A percentile compares a stretch with the other conserved stretches of the same genome.
phyloP scores from a whole-genome alignment of 2,888 invertebrate species.

The Xylota sylvarum region DNA sequence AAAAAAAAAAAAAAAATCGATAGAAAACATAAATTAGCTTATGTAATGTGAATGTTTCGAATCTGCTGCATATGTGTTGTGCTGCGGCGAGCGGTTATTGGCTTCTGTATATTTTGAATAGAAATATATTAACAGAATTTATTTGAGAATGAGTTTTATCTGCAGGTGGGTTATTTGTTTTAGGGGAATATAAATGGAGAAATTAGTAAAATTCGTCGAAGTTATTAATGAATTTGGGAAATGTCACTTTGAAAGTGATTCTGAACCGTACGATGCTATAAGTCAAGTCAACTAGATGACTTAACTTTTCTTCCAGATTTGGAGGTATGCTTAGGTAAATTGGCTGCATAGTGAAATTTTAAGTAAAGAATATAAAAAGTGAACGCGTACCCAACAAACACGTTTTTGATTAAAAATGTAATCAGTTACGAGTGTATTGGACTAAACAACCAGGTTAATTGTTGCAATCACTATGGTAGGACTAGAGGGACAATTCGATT shows the following conservation, averaged over 20 bases:
- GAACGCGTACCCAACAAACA: too few relatives aligned
- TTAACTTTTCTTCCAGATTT: conserved; percentile 12
- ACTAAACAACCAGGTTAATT: too few relatives aligned
- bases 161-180: conserved; percentile 35
- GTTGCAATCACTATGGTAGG: too few relatives aligned
- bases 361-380: too few relatives aligned
- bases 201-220: conserved; percentile 49
- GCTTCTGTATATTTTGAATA: conserved; percentile 60
- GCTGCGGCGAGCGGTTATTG: conserved; percentile 22
- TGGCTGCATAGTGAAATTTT: too few relatives aligned
- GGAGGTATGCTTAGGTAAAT: neutral
- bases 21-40: conserved; percentile 13
- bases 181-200: conserved; percentile 48
- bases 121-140: conserved; percentile 47
- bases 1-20: neutral
- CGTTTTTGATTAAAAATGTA: too few relatives aligned
- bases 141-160: conserved; percentile 32
- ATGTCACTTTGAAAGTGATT: conserved; percentile 12
- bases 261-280: neutral
- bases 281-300: conserved; percentile 15
- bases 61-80: conserved; percentile 8
- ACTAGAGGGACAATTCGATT: too few relatives aligned
- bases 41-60: conserved; percentile 14
- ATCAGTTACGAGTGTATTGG: too few relatives aligned
- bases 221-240: conserved; percentile 25